Evolutionary conservation across 2,113 vertebrate genomes (phyloP), one percentile per base, ranked within the genome.

Genomic region (Lophura nycthemera): DNA sequence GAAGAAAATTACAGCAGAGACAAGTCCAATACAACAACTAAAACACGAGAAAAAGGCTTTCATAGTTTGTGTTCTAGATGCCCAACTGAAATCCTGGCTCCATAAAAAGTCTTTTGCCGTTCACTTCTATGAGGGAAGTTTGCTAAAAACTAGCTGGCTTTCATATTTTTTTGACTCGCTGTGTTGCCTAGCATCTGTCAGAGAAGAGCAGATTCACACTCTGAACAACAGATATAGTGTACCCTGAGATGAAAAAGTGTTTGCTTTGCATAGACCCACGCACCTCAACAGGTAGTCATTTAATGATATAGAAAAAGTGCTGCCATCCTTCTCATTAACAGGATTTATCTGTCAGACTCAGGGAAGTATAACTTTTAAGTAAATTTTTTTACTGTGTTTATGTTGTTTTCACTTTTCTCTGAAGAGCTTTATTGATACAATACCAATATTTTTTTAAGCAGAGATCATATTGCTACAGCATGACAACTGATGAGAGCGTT

Each of bases 1-100:
- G 83, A 78, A 95, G 69, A 95, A 92, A 95, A 93, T 65, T 88
- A 78, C 52, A 84, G 66, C 43, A 90, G 88, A 94, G 87, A 71
- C 36, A 61, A 20, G 42, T 88, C 72, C 85, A 87, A 74, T 84
- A 54, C 52, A 95, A 88, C 54, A 93, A 82, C 18, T 47, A 65
- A 74, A 89, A 86, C 48, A 75, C 6, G 30, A 94, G 82, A 81
- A 90, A 90, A 78, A n/a, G 36, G 17, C 88, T 92, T 89, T 88
- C 72, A 50, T 69, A 75, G 69, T 91, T 94, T 88, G 63, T 32
- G 70, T 81, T 91, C 52, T 93, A 85, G 83, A 48, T 80, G 34
- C 43, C 38, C 15, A 4, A 63, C 57, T 88, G 90, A 94, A 94
- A 79, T 79, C 83, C 73, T 74, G 76, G 57, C 52, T 83, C 52